Conservation (phyloP, 2,888 invertebrate species). For the Acanthosoma haemorrhoidale region DNA sequence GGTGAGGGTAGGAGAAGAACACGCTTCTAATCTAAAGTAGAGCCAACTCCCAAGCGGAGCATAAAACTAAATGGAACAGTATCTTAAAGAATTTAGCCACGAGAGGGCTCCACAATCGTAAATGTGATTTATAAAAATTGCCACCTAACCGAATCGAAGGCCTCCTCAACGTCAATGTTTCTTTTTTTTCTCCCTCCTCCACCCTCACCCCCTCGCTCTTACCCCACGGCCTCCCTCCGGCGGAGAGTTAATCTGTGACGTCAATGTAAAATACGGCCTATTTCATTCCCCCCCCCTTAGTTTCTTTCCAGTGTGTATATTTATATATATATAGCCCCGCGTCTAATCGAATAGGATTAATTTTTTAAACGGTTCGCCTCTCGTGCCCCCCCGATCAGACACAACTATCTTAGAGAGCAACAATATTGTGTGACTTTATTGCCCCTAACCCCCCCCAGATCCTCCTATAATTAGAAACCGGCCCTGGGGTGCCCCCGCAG, state of each 20-base stretch:
- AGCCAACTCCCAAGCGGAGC: conserved; percentile 40
- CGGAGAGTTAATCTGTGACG: conserved; percentile 39
- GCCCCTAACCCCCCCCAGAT: conserved; percentile 9
- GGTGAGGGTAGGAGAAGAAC: background rate
- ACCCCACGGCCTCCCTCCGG: conserved; percentile 26
- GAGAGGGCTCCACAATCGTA: conserved; percentile 39
- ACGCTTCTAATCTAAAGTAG: conserved; percentile 38
- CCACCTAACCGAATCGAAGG: conserved; percentile 41
- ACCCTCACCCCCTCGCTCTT: conserved; percentile 30
- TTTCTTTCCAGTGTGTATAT: no score
- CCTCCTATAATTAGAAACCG: conserved; percentile 26
- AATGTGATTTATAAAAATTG: conserved; percentile 43
- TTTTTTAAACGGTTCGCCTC: conserved; percentile 34
- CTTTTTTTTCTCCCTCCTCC: conserved; percentile 34
- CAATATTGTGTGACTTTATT: conserved; percentile 30
- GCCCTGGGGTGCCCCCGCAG: background rate
- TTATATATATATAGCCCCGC: background rate
- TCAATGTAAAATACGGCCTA: conserved; percentile 36
- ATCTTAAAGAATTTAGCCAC: conserved; percentile 43
- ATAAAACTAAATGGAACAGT: conserved; percentile 43
- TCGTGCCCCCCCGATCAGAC: background rate
- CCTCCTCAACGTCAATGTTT: conserved; percentile 36
- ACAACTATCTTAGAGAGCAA: conserved; percentile 9
- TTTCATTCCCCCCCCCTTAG: background rate
- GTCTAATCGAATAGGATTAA: conserved; percentile 39